phyloP scores from a whole-genome alignment of 2,888 invertebrate genomes.

The Unio delphinus region DNA sequence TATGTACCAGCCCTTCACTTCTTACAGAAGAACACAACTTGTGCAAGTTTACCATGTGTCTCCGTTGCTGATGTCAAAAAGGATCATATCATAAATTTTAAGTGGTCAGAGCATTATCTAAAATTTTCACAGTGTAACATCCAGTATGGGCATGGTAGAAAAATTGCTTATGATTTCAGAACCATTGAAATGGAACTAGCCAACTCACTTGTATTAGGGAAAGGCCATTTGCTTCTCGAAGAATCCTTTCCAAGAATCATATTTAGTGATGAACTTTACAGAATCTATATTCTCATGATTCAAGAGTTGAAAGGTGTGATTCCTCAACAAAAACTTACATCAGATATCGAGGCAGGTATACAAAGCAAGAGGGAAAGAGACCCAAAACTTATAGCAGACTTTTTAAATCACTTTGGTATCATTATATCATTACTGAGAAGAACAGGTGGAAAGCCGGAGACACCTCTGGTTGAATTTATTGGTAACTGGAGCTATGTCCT shows the following conservation, averaged over 20 bases:
- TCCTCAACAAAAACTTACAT: slow-evolving; percentile 24
- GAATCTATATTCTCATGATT: slow-evolving; percentile 25
- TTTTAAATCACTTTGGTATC: slow-evolving; percentile 35
- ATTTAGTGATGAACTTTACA: slow-evolving; percentile 43
- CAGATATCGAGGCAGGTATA: slow-evolving; percentile 18
- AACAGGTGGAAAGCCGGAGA: slow-evolving; percentile 26
- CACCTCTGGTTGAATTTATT: slow-evolving; percentile 29
- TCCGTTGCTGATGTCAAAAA: slow-evolving; percentile 19
- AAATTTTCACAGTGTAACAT: slow-evolving; percentile 30
- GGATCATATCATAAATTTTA: slow-evolving; percentile 8
- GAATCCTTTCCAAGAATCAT: slow-evolving; percentile 23
- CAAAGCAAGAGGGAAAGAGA: slow-evolving; percentile 15
- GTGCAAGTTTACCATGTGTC: slow-evolving; percentile 11
- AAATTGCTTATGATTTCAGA: slow-evolving; percentile 28
- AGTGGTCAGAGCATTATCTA: slow-evolving; percentile 15
- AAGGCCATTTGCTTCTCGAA: slow-evolving; percentile 16
- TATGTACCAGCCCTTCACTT: slow-evolving; percentile 16
- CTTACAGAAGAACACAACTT: slow-evolving; percentile 7
- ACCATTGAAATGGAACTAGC: slow-evolving; percentile 34
- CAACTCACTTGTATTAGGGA: slow-evolving; percentile 18
- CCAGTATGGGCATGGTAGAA: slow-evolving; percentile 21
- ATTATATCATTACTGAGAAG: slow-evolving; percentile 36
- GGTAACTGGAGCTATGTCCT: slow-evolving; percentile 21
- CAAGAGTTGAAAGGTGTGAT: slow-evolving; percentile 14
- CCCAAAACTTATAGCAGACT: slow-evolving; percentile 17